phyloP scores from a whole-genome alignment of 2,113 vertebrate genomes.

The Channa maculata region DNA sequence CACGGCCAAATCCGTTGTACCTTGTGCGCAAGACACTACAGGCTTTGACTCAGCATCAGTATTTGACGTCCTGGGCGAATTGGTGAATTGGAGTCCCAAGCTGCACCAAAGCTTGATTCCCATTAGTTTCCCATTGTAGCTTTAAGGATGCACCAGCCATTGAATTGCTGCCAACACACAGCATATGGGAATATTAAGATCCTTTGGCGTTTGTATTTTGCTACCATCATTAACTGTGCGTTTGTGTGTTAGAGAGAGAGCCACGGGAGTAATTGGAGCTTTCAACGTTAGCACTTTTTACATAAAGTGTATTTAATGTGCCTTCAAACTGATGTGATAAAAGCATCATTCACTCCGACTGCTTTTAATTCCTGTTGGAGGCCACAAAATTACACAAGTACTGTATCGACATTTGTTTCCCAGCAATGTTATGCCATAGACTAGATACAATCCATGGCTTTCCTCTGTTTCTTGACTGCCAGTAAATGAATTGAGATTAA shows the following conservation, averaged over 20 bases:
- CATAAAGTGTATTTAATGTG: conserved; percentile 65
- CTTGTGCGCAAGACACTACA: too few relatives aligned
- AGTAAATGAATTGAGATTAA: conserved; percentile 19
- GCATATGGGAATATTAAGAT: neutral
- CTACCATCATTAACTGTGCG: neutral
- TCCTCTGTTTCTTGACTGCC: conserved; percentile 32
- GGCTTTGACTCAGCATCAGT: too few relatives aligned
- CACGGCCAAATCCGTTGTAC: too few relatives aligned
- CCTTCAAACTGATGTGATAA: conserved; percentile 67
- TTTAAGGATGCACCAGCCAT: neutral
- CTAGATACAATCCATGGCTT: neutral
- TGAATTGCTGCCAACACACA: conserved; percentile 19
- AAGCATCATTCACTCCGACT: conserved; percentile 32
- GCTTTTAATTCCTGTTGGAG: conserved; percentile 29
- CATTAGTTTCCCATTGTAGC: too few relatives aligned
- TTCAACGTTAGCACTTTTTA: conserved; percentile 30
- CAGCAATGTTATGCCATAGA: neutral
- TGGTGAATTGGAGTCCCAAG: too few relatives aligned
- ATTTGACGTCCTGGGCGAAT: too few relatives aligned
- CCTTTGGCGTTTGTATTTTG: conserved; percentile 1
- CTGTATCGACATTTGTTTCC: conserved; percentile 3
- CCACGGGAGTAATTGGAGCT: conserved; percentile 24
- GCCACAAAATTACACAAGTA: neutral
- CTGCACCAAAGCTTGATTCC: too few relatives aligned
- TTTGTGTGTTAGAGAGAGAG: neutral